A percentile compares a stretch with the other conserved stretches of the same genome.
These are phyloP conservation scores for Hoplodrina ambigua DNA, from an alignment of 2,888 invertebrate species.

Conservation along the genomic window DNA sequence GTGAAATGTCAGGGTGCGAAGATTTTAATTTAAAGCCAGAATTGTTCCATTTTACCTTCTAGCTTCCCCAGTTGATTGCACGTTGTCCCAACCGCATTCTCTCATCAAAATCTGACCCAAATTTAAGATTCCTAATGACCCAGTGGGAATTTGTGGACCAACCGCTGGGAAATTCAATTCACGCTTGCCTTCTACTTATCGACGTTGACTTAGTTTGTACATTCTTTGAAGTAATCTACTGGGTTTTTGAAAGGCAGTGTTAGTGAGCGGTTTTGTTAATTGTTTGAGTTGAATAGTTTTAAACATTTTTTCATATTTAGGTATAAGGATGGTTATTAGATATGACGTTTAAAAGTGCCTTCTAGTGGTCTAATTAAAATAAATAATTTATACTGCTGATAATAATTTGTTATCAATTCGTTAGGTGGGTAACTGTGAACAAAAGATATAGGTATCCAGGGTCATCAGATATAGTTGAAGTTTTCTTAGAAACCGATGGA, in stretches of 20 bases:
- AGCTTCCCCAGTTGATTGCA: conserved; percentile 55
- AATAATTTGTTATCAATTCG: too few species aligned
- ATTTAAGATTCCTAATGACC: conserved; percentile 73
- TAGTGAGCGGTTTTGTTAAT: not conserved
- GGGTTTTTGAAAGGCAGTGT: conserved; percentile 17
- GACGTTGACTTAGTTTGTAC: conserved; percentile 55
- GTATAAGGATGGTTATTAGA: not conserved
- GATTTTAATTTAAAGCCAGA: conserved; percentile 54
- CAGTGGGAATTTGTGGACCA: conserved; percentile 55
- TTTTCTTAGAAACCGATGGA: too few species aligned
- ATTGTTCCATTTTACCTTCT: conserved; percentile 53
- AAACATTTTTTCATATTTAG: not conserved
- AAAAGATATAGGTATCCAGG: too few species aligned
- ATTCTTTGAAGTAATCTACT: conserved; percentile 58
- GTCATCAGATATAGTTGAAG: too few species aligned
- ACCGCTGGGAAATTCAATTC: conserved; percentile 58
- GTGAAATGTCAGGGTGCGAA: conserved; percentile 7
- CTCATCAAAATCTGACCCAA: conserved; percentile 70
- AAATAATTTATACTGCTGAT: too few species aligned
- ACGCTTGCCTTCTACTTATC: conserved; percentile 60
- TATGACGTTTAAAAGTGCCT: too few species aligned
- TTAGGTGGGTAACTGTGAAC: too few species aligned
- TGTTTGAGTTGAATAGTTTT: not conserved
- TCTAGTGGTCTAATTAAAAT: too few species aligned
- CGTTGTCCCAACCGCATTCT: conserved; percentile 55